Conservation (phyloP, 2,888 invertebrate genomes). For the Noctua comes region DNA sequence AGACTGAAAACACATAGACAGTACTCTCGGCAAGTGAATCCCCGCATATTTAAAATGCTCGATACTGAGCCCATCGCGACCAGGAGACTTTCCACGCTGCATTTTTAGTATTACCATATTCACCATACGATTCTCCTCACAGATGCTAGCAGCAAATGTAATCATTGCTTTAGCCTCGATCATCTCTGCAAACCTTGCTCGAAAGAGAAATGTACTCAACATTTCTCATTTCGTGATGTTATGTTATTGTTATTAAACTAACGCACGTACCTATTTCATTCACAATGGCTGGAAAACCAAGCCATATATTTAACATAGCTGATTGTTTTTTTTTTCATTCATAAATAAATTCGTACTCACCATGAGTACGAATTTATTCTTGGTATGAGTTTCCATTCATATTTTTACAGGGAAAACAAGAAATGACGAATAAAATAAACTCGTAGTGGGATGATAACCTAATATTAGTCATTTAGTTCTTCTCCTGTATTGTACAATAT, state of each 20-base stretch:
- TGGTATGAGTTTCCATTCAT: neutral
- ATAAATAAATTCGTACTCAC: neutral
- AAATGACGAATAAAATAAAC: neutral
- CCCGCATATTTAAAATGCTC: too few species aligned
- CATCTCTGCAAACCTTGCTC: neutral
- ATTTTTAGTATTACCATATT: too few species aligned
- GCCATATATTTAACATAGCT: neutral
- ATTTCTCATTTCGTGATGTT: too few species aligned
- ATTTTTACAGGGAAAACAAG: neutral
- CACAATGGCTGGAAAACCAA: neutral
- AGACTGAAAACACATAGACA: too few species aligned
- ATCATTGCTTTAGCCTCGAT: neutral
- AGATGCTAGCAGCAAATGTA: neutral
- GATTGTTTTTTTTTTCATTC: neutral
- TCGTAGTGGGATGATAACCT: neutral
- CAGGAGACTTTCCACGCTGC: too few species aligned
- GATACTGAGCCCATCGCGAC: too few species aligned
- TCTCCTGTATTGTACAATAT: neutral
- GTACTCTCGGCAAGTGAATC: too few species aligned
- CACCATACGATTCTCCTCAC: neutral
- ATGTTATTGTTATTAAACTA: neutral
- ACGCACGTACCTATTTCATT: neutral
- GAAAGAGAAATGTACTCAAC: too few species aligned
- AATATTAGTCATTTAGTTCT: neutral
- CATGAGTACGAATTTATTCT: too few species aligned